phyloP scores from a whole-genome alignment of 2,888 invertebrate genomes.

The Pycnomerus fuliginosus region DNA sequence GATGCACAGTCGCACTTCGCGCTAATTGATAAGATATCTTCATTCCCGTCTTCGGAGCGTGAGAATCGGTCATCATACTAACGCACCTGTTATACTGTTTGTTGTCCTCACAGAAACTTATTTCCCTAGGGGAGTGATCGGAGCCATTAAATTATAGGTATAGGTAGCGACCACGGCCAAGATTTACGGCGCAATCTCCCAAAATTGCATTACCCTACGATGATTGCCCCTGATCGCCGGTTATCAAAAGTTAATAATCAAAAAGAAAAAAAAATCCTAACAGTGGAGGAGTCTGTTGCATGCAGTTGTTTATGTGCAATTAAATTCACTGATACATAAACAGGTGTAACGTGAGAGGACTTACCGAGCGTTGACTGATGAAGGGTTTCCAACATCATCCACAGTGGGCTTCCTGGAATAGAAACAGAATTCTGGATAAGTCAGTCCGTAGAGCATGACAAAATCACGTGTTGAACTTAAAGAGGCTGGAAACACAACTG shows the following conservation, averaged over 20 bases:
- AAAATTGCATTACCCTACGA: conserved; percentile 36
- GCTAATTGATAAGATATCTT: too few relatives aligned
- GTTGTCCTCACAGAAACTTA: conserved; percentile 25
- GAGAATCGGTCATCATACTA: too few relatives aligned
- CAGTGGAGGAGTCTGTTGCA: conserved; percentile 5
- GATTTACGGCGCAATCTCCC: conserved; percentile 35
- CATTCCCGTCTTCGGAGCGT: too few relatives aligned
- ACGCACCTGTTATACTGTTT: too few relatives aligned
- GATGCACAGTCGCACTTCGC: too few relatives aligned
- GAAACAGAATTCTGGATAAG: conserved; percentile 51
- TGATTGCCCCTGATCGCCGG: conserved; percentile 31
- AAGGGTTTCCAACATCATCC: conserved; percentile 81
- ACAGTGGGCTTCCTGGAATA: conserved; percentile 82
- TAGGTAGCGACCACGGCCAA: conserved; percentile 32
- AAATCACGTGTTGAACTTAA: conserved; percentile 24
- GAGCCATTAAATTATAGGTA: conserved; percentile 37
- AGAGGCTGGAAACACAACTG: conserved; percentile 37
- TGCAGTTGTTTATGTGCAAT: conserved; percentile 29
- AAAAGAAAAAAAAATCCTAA: conserved; percentile 7
- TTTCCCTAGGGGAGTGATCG: conserved; percentile 33
- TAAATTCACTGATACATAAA: conserved; percentile 33
- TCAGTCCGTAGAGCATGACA: conserved; percentile 46
- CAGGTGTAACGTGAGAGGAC: conserved; percentile 50
- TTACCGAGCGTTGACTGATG: conserved; percentile 87
- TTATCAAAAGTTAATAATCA: conserved; percentile 22